Evolutionary conservation across 1,140 invertebrate genomes (phyloP).

Genomic region (Theocolax elegans): DNA sequence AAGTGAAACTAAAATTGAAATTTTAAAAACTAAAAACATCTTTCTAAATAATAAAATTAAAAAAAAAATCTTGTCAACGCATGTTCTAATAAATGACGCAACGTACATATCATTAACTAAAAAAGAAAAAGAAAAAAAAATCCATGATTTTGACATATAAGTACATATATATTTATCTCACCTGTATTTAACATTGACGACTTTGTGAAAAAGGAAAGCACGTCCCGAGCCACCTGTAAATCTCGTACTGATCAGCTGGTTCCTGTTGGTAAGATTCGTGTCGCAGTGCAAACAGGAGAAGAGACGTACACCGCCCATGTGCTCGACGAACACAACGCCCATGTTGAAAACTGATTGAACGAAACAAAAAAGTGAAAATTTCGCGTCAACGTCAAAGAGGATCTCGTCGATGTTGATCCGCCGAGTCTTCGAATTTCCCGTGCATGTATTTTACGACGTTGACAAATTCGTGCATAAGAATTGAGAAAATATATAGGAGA

Average conservation of each 20-base stretch:
- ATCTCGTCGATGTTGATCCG: not conserved
- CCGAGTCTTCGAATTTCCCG: not conserved
- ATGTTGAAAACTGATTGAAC: conserved; percentile 75
- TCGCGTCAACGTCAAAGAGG: conserved; percentile 2
- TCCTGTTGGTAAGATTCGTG: conserved; percentile 93
- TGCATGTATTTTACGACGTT: not conserved
- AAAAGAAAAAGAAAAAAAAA: no score
- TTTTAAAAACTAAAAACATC: no score
- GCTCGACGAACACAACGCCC: conserved; percentile 95
- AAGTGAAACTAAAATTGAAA: no score
- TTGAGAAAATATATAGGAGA: not conserved
- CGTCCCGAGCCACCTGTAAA: conserved; percentile 97
- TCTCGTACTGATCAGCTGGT: conserved; percentile 92
- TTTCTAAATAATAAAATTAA: no score
- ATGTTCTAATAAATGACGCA: no score
- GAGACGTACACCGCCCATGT: conserved; percentile 91
- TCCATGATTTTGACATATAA: no score
- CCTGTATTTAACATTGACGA: conserved; percentile 91
- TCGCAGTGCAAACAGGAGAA: conserved; percentile 96
- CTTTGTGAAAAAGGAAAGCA: conserved; percentile 94
- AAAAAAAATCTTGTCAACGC: no score
- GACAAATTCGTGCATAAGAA: not conserved
- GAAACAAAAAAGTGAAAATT: not conserved
- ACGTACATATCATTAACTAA: no score
- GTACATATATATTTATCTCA: no score